Percentiles rank a stretch among this genome's conserved stretches.
Conservation (phyloP, 2,113 vertebrate species). For the Drymodes brunneopygia region DNA sequence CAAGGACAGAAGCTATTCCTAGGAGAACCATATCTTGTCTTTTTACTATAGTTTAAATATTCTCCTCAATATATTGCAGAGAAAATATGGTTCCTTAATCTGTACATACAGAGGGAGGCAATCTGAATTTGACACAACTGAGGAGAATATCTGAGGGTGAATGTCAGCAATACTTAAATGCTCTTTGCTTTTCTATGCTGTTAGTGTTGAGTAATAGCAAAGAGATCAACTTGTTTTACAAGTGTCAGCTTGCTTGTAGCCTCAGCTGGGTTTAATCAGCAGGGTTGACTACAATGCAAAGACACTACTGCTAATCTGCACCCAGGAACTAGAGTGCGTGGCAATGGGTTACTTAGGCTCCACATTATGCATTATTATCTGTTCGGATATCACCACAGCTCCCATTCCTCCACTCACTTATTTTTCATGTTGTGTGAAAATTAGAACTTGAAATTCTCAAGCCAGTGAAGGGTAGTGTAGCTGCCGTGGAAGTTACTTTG, state of each 20-base stretch:
- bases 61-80: background rate
- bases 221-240: background rate
- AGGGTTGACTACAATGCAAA: background rate
- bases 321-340: background rate
- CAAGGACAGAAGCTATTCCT: background rate
- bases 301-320: background rate
- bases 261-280: background rate
- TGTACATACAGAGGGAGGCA: background rate
- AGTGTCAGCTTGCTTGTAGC: background rate
- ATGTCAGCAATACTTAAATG: background rate
- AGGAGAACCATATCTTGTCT: background rate
- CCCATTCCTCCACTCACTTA: background rate
- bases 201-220: background rate
- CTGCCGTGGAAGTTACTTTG: too few relatives aligned
- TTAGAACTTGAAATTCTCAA: background rate
- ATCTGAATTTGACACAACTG: background rate
- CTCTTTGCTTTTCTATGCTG: background rate
- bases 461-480: too few relatives aligned
- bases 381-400: background rate
- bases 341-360: background rate
- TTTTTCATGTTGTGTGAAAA: background rate
- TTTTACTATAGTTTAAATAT: background rate
- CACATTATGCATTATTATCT: background rate
- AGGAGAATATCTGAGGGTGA: background rate
- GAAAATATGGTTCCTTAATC: background rate